Evolutionary conservation across 2,113 vertebrate genomes (phyloP).

Genomic region (Holacanthus passer): DNA sequence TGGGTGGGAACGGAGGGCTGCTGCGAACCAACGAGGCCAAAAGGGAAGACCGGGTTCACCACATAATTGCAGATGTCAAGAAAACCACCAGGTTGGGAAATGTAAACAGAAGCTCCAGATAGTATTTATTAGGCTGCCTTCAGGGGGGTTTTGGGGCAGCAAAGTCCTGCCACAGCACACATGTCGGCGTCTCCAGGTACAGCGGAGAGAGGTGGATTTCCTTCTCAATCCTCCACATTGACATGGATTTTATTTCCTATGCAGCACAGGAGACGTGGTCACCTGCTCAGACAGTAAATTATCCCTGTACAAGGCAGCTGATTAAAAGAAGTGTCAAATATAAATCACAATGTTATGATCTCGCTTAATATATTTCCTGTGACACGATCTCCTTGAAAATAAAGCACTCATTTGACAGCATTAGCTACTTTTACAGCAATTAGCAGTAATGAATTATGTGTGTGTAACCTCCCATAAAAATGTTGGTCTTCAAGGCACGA

Average conservation of each 20-base stretch:
- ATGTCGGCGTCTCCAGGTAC: slow-evolving; percentile 19
- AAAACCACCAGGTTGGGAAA: slow-evolving; percentile 76
- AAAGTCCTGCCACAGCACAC: slow-evolving; percentile 15
- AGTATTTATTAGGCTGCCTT: slow-evolving; percentile 67
- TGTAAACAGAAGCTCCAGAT: slow-evolving; percentile 73
- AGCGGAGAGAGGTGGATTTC: slow-evolving; percentile 29
- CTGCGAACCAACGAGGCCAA: slow-evolving; percentile 53
- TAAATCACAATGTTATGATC: slow-evolving; percentile 66
- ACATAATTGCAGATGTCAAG: slow-evolving; percentile 76
- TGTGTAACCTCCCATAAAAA: slow-evolving; percentile 61
- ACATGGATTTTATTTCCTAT: slow-evolving; percentile 41
- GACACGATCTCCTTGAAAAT: slow-evolving; percentile 57
- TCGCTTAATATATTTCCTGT: slow-evolving; percentile 50
- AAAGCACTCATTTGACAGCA: slow-evolving; percentile 62
- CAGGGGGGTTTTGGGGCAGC: slow-evolving; percentile 38
- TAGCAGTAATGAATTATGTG: slow-evolving; percentile 67
- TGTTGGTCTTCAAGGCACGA: slow-evolving; percentile 58
- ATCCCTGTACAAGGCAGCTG: slow-evolving; percentile 40
- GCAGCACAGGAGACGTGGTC: slow-evolving; percentile 2
- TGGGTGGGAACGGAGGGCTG: slow-evolving; percentile 65
- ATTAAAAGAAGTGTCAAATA: slow-evolving; percentile 59
- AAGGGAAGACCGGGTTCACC: slow-evolving; percentile 70
- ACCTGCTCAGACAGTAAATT: slow-evolving; percentile 43
- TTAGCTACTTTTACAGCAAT: slow-evolving; percentile 72
- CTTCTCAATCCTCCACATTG: slow-evolving; percentile 30